Conservation (phyloP, 2,888 invertebrate species). For the Pachymerium ferrugineum region DNA sequence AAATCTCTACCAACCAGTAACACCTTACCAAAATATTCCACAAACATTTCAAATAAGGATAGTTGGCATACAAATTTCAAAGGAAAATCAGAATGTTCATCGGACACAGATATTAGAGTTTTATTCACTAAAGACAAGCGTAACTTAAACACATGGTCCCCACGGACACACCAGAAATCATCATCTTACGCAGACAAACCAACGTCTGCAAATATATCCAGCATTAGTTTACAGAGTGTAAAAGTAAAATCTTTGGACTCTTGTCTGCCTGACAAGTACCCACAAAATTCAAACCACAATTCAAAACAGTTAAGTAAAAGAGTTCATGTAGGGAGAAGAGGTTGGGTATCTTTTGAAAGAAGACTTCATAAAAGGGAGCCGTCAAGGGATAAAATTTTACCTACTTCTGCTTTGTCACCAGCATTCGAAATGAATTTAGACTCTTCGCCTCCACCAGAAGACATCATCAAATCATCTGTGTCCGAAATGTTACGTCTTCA, state of each 20-base stretch:
- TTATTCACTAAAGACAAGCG: background rate
- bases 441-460: conserved; percentile 30
- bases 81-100: background rate
- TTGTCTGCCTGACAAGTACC: background rate
- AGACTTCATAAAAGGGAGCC: background rate
- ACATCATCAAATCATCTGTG: background rate
- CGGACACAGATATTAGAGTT: background rate
- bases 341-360: background rate
- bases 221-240: conserved; percentile 29
- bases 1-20: background rate
- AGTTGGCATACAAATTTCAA: background rate
- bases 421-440: conserved; percentile 58
- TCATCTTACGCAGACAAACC: background rate
- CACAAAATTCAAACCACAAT: background rate
- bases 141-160: background rate
- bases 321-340: background rate
- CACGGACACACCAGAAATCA: background rate
- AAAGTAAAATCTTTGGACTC: background rate
- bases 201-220: conserved; percentile 27
- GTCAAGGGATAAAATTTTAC: background rate
- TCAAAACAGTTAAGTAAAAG: background rate
- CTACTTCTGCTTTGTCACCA: conserved; percentile 47
- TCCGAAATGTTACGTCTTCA: background rate
- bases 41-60: no score
- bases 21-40: conserved; percentile 4